phyloP scores from a whole-genome alignment of 2,113 vertebrate species.

The Microtus ochrogaster region DNA sequence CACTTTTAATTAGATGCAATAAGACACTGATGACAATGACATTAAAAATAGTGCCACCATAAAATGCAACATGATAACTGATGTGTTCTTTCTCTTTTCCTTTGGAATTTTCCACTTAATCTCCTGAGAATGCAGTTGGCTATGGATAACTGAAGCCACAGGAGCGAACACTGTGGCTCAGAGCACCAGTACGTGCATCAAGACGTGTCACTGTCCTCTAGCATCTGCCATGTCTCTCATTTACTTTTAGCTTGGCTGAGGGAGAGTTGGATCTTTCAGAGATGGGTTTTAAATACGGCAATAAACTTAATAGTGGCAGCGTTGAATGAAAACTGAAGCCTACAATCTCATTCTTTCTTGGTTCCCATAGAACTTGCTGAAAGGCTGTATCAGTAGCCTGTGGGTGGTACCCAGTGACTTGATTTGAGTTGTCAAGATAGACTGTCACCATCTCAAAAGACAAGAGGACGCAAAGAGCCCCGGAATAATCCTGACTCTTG shows the following conservation, averaged over 20 bases:
- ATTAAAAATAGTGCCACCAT: not conserved
- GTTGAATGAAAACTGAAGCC: not conserved
- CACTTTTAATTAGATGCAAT: not conserved
- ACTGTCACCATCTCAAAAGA: conserved; percentile 21
- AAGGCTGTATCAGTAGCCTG: not conserved
- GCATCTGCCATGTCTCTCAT: not conserved
- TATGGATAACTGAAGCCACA: not conserved
- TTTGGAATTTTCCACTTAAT: not conserved
- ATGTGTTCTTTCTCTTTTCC: not conserved
- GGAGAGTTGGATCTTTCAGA: not conserved
- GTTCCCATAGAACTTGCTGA: not conserved
- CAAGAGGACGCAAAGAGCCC: conserved; percentile 1
- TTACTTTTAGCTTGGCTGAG: not conserved
- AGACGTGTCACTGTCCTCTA: too few species aligned
- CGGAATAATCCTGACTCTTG: conserved; percentile 53
- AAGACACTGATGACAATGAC: not conserved
- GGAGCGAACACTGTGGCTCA: not conserved
- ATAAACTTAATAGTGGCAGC: not conserved
- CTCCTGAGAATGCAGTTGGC: not conserved
- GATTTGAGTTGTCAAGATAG: conserved; percentile 63
- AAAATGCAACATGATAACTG: not conserved
- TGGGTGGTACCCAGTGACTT: conserved; percentile 59
- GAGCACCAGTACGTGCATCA: not conserved
- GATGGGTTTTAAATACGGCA: not conserved
- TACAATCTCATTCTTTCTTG: not conserved